These are phyloP conservation scores for Bombyx mandarina DNA, from an alignment of 1,140 invertebrate genomes.

Conservation along the genomic window DNA sequence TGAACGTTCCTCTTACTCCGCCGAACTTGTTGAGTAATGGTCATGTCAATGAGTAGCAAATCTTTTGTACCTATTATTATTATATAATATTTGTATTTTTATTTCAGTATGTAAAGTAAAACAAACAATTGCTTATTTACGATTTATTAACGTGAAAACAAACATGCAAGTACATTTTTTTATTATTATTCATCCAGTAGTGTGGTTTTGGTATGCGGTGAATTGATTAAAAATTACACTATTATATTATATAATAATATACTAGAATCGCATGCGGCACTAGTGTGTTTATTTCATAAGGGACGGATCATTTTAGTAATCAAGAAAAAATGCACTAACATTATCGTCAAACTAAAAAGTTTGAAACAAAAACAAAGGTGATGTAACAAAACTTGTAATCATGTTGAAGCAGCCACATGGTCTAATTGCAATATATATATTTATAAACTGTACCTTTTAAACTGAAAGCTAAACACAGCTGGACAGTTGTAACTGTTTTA, in stretches of 20 bases:
- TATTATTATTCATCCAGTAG: constrained; percentile 32
- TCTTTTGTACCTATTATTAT: too few species aligned
- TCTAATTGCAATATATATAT: too few species aligned
- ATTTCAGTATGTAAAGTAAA: constrained; percentile 11
- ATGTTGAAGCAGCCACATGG: too few species aligned
- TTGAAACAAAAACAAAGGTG: too few species aligned
- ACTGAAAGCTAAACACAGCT: too few species aligned
- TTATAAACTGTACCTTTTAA: too few species aligned
- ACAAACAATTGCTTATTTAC: constrained; percentile 16
- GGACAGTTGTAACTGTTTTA: too few species aligned
- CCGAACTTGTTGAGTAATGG: too few species aligned
- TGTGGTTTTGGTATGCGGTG: constrained; percentile 53
- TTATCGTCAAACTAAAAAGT: too few species aligned
- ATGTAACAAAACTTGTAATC: too few species aligned
- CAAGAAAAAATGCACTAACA: constrained; percentile 18
- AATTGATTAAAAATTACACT: constrained; percentile 36
- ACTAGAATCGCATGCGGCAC: constrained; percentile 12
- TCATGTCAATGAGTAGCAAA: too few species aligned
- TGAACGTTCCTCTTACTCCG: too few species aligned
- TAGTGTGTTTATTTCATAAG: constrained; percentile 9
- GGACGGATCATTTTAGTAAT: constrained; percentile 21
- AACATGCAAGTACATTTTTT: constrained; percentile 62
- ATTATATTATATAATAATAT: constrained; percentile 20
- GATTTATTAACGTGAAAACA: constrained; percentile 58
- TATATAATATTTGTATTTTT: neutral